phyloP scores from a whole-genome alignment of 2,797 vertebrate species.

The Acanthurus tractus region DNA sequence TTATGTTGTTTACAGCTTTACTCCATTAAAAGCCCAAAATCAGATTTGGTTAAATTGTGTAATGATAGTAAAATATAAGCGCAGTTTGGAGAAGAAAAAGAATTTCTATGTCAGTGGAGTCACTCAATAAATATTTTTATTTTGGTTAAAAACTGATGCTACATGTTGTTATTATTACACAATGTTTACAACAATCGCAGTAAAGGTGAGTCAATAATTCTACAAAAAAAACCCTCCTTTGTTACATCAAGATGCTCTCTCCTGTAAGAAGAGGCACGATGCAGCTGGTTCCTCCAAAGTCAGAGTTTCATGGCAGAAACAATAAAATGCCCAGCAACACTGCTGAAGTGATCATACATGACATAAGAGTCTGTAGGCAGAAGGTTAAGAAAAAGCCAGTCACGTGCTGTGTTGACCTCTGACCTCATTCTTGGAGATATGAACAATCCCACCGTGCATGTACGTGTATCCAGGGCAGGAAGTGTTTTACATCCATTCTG shows the following conservation, averaged over 20 bases:
- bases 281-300: conserved; percentile 71
- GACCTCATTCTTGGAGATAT: conserved; percentile 83
- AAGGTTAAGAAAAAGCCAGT: conserved; percentile 84
- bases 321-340: conserved; percentile 74
- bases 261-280: conserved; percentile 47
- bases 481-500: conserved; percentile 27
- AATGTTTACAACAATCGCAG: conserved; percentile 38
- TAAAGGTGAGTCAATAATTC: conserved; percentile 49
- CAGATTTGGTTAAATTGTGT: conserved; percentile 53
- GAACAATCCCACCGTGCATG: conserved; percentile 53
- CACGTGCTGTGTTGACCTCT: conserved; percentile 80
- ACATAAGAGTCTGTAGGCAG: conserved; percentile 86
- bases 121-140: conserved; percentile 29
- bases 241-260: conserved; percentile 56
- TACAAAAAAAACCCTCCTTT: conserved; percentile 32
- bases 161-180: conserved; percentile 30
- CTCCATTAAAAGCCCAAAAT: conserved; percentile 57
- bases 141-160: conserved; percentile 24
- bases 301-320: conserved; percentile 73
- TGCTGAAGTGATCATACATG: conserved; percentile 85
- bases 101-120: conserved; percentile 12
- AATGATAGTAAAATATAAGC: conserved; percentile 55
- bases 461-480: background rate
- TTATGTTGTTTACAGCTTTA: conserved; percentile 55
- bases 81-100: conserved; percentile 20